Evolutionary conservation across 2,797 vertebrate genomes (phyloP).

Genomic region (Avahi laniger): DNA sequence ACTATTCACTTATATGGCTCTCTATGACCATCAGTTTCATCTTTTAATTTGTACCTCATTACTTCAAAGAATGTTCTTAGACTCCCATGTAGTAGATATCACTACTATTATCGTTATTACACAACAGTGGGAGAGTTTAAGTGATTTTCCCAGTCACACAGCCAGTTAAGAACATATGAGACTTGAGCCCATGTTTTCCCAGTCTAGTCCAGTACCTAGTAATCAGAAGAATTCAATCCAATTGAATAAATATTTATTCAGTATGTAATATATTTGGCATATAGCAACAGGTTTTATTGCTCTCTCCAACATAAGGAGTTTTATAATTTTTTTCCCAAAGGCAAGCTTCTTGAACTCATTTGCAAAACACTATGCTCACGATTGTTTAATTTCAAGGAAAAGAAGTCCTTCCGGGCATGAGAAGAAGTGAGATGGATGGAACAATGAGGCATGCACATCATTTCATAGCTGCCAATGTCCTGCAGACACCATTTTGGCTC

Average conservation of each 20-base stretch:
- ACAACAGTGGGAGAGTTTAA: background rate
- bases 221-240: background rate
- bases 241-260: slow-evolving; percentile 30
- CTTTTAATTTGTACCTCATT: background rate
- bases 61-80: slow-evolving; percentile 27
- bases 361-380: background rate
- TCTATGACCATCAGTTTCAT: background rate
- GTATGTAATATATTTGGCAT: background rate
- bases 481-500: background rate
- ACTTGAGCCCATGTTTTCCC: background rate
- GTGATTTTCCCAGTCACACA: background rate
- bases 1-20: background rate
- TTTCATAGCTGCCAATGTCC: background rate
- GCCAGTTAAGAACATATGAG: background rate
- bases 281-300: background rate
- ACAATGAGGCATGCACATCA: background rate
- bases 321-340: background rate
- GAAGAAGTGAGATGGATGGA: slow-evolving; percentile 15
- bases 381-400: slow-evolving; percentile 36
- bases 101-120: background rate
- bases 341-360: slow-evolving; percentile 23
- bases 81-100: background rate
- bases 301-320: background rate
- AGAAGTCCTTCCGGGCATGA: background rate
- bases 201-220: background rate